phyloP scores from a whole-genome alignment of 2,113 vertebrate species.

The Stigmatopora nigra region DNA sequence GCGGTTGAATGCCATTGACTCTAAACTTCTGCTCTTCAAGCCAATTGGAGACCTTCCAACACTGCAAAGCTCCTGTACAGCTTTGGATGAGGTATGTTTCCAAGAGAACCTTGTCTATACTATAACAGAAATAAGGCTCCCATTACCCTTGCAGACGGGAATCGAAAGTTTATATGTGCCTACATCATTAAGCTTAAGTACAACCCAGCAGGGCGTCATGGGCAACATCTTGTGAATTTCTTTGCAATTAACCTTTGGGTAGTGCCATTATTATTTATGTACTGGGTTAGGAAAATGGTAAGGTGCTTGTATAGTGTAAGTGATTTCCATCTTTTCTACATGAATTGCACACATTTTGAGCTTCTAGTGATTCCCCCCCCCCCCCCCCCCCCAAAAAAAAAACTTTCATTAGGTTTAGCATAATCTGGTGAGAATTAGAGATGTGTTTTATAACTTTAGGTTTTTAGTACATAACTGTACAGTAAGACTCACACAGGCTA shows the following conservation, averaged over 20 bases:
- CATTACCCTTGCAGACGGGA: slow-evolving; percentile 7
- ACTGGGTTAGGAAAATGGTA: slow-evolving; percentile 3
- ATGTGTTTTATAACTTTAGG: neutral
- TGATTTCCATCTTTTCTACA: slow-evolving; percentile 25
- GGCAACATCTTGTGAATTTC: slow-evolving; percentile 38
- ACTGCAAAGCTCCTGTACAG: slow-evolving; percentile 41
- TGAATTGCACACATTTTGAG: neutral
- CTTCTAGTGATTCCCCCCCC: neutral
- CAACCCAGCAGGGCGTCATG: slow-evolving; percentile 27
- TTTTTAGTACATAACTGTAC: neutral
- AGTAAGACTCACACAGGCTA: neutral
- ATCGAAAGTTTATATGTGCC: slow-evolving; percentile 1
- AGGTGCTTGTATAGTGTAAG: slow-evolving; percentile 20
- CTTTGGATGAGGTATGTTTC: slow-evolving; percentile 52
- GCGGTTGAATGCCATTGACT: slow-evolving; percentile 76
- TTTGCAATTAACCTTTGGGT: slow-evolving; percentile 25
- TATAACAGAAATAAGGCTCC: neutral
- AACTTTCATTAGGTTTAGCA: neutral
- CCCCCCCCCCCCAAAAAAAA: no score
- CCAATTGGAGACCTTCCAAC: slow-evolving; percentile 45
- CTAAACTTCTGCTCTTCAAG: slow-evolving; percentile 71
- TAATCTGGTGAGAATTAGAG: neutral
- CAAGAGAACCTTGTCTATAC: neutral
- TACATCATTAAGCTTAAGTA: slow-evolving; percentile 17
- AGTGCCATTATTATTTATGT: neutral